Evolutionary conservation across 2,113 vertebrate species (phyloP).

Genomic region (Spea bombifrons): DNA sequence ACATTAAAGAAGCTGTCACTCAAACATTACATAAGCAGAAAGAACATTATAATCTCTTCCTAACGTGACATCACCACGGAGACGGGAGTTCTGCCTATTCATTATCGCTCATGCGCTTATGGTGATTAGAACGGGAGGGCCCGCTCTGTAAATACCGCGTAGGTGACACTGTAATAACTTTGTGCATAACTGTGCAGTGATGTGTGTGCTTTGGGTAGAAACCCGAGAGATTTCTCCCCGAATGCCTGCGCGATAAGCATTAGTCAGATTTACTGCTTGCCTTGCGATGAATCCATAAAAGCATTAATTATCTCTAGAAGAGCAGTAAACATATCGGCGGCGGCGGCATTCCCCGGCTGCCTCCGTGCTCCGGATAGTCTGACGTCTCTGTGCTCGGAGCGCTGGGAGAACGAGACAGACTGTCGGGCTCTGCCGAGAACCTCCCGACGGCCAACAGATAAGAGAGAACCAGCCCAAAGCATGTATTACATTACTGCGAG

Average conservation of each 20-base stretch:
- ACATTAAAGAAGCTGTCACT: too few relatives aligned
- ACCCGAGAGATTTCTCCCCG: not conserved
- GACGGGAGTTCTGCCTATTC: too few relatives aligned
- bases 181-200: not conserved
- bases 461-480: conserved; percentile 18
- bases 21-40: too few relatives aligned
- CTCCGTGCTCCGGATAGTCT: not conserved
- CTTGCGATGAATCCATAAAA: conserved; percentile 12
- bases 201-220: not conserved
- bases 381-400: not conserved
- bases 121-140: conserved; percentile 67
- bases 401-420: conserved; percentile 43
- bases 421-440: conserved; percentile 40
- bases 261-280: conserved; percentile 30
- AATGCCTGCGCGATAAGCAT: not conserved
- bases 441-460: conserved; percentile 28
- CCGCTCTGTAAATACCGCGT: conserved; percentile 83
- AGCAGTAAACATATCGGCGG: conserved; percentile 12
- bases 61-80: too few relatives aligned
- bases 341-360: not conserved
- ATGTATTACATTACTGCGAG: not conserved
- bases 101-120: too few relatives aligned
- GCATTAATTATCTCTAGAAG: conserved; percentile 11
- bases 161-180: not conserved
- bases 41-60: too few relatives aligned